These are phyloP conservation scores for Beris morrisii DNA, from an alignment of 2,888 invertebrate genomes.

Conservation along the genomic window DNA sequence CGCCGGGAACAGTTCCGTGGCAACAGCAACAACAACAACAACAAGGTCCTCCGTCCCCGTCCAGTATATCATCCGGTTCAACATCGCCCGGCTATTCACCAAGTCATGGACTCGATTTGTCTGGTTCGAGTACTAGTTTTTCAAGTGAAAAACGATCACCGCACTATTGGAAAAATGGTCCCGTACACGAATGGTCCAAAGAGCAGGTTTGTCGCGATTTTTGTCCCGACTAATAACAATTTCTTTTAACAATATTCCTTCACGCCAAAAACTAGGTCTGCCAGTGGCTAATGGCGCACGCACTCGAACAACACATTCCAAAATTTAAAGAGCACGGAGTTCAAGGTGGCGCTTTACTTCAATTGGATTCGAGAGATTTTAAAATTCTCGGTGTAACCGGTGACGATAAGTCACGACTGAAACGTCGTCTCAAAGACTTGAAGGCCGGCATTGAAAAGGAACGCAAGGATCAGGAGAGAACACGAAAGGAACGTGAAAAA, in stretches of 20 bases:
- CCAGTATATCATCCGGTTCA: conserved; percentile 63
- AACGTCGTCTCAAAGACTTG: conserved; percentile 83
- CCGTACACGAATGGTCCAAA: conserved; percentile 76
- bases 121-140: conserved; percentile 65
- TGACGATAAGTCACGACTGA: conserved; percentile 81
- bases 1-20: conserved; percentile 66
- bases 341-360: conserved; percentile 80
- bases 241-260: too few relatives aligned
- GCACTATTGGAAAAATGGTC: conserved; percentile 70
- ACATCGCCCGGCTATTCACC: conserved; percentile 60
- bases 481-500: conserved; percentile 80
- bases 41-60: conserved; percentile 66
- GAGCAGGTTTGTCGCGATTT: conserved; percentile 62
- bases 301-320: conserved; percentile 83
- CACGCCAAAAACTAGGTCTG: conserved; percentile 67
- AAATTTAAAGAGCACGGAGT: conserved; percentile 88
- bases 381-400: conserved; percentile 80
- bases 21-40: conserved; percentile 59
- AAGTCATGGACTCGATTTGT: conserved; percentile 59
- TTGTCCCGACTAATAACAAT: too few relatives aligned
- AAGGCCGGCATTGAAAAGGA: conserved; percentile 73
- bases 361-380: conserved; percentile 87
- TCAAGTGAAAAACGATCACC: conserved; percentile 65
- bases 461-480: conserved; percentile 78
- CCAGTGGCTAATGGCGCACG: conserved; percentile 83